Base-by-base conservation (phyloP, 2,797 vertebrate species). In the Anguilla megastoma region DNA sequence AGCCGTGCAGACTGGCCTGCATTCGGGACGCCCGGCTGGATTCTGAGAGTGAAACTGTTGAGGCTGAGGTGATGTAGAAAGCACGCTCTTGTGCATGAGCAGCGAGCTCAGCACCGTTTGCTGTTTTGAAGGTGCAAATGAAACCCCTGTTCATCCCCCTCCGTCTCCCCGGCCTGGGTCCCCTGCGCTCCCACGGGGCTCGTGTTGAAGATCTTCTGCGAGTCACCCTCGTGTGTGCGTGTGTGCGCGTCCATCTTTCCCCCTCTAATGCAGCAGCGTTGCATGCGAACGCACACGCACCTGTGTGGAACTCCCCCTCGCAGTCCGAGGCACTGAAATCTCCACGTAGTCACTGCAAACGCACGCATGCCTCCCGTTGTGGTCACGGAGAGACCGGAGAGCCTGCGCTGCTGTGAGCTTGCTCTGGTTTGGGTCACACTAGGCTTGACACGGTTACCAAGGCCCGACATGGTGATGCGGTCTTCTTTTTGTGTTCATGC, bases 211-310 rank as follows among this genome's bases (percentile, higher is more conserved):
- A n/a, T n/a, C n/a, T n/a, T n/a, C n/a, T n/a, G n/a, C n/a, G n/a
- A n/a, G n/a, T n/a, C n/a, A n/a, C n/a, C n/a, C n/a, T n/a, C n/a
- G n/a, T n/a, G n/a, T 69, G 56, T 50, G 58, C 84, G 87, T 69
- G 80, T 56, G 84, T 76, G 88, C 80, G 30, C 33, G 24, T 86
- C 36, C 48, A 10, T 21, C 12, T 6, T 3, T 1, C 27, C 36
- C 63, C 21, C 41, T 69, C 16, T 66, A 86, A 48, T 69, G 50
- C 85, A 69, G 85, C 12, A 71, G 85, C n/a, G 60, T 76, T 74
- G 50, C 71, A 86, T 86, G 86, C 86, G 76, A 76, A 79, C 79
- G 69, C 76, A 36, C 12, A 24, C 52, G 16, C 2, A 24, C 52
- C 30, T 84, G 50, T 48, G 33, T 82, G 50, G 82, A 56, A 56